phyloP scores from a whole-genome alignment of 2,113 vertebrate genomes.

The Esox niger region DNA sequence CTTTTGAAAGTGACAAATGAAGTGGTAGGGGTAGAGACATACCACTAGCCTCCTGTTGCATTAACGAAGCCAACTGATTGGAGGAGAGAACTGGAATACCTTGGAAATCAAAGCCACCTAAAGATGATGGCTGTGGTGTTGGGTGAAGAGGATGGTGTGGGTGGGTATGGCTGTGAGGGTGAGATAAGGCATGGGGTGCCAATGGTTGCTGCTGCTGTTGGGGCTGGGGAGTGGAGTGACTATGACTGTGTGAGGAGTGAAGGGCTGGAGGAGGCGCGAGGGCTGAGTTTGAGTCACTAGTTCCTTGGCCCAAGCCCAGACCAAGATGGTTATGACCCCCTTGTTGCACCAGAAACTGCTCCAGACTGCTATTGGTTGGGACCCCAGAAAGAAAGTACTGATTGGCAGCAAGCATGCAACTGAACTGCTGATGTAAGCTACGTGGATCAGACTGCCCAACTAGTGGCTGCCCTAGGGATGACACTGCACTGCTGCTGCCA shows the following conservation, averaged over 20 bases:
- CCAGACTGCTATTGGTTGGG: conserved; percentile 75
- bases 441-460: conserved; percentile 74
- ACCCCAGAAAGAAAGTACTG: conserved; percentile 79
- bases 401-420: conserved; percentile 80
- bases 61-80: conserved; percentile 76
- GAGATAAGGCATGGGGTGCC: conserved; percentile 73
- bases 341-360: conserved; percentile 79
- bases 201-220: conserved; percentile 77
- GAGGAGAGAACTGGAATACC: conserved; percentile 78
- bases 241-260: conserved; percentile 73
- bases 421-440: conserved; percentile 81
- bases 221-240: conserved; percentile 58
- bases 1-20: conserved; percentile 74
- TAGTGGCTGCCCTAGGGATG: conserved; percentile 51
- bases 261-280: conserved; percentile 74
- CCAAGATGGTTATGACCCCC: conserved; percentile 76
- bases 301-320: conserved; percentile 64
- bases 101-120: conserved; percentile 77
- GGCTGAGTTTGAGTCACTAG: conserved; percentile 65
- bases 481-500: conserved; percentile 66
- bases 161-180: conserved; percentile 74
- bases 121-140: conserved; percentile 70
- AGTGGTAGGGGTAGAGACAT: conserved; percentile 74
- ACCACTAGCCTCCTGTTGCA: conserved; percentile 74
- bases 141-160: conserved; percentile 76